A percentile compares a stretch with the other conserved stretches of the same genome.
Conservation (phyloP, 2,113 vertebrate species). For the Sisor rabdophorus region DNA sequence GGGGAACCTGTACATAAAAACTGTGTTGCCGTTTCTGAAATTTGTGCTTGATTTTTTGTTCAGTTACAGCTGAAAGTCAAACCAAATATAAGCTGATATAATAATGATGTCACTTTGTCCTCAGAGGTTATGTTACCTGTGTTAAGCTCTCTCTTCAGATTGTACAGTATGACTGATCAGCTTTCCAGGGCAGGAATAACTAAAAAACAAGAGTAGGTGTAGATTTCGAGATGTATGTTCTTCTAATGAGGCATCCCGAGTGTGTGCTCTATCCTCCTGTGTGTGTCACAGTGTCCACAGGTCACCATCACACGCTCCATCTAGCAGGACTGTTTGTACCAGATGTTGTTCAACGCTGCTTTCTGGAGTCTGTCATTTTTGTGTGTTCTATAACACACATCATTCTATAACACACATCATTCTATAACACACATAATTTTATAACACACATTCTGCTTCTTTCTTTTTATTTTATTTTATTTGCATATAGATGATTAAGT, state of each 20-base stretch:
- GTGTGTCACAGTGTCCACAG: slow-evolving; percentile 14
- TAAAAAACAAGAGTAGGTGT: slow-evolving; percentile 34
- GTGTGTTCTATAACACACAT: too few species aligned
- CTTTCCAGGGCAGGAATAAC: slow-evolving; percentile 3
- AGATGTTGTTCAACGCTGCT: slow-evolving; percentile 35
- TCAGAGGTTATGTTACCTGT: background rate
- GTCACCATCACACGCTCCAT: slow-evolving; percentile 39
- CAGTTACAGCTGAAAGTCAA: too few species aligned
- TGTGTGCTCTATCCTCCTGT: slow-evolving; percentile 14
- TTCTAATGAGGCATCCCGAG: slow-evolving; percentile 44
- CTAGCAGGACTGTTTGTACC: slow-evolving; percentile 32
- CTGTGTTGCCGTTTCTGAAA: too few species aligned
- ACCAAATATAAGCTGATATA: slow-evolving; percentile 4
- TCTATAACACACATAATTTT: too few species aligned
- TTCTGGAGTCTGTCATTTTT: slow-evolving; percentile 34
- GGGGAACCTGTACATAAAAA: too few species aligned
- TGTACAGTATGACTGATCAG: slow-evolving; percentile 1
- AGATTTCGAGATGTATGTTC: slow-evolving; percentile 19
- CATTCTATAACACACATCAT: too few species aligned
- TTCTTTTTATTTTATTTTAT: too few species aligned
- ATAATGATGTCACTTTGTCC: slow-evolving; percentile 40
- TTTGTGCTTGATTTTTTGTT: too few species aligned
- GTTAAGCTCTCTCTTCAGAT: slow-evolving; percentile 14
- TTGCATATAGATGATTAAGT: too few species aligned
- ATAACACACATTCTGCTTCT: too few species aligned